Evolutionary conservation across 1,140 invertebrate species (phyloP).

Genomic region (Zaprionus capensis): DNA sequence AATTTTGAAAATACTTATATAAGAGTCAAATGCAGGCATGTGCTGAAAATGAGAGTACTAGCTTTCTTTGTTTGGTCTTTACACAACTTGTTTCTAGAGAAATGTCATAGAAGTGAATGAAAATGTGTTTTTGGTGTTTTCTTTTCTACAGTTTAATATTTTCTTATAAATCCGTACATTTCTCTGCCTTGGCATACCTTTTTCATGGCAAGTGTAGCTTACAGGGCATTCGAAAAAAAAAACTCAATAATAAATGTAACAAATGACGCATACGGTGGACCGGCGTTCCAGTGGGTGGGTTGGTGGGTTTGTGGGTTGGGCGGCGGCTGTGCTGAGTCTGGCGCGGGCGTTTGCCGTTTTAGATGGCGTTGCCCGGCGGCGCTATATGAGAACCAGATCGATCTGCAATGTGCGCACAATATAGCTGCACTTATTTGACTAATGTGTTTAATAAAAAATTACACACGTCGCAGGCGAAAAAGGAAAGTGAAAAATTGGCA

Average conservation of each 20-base stretch:
- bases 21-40: background rate
- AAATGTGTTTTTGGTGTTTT: background rate
- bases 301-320: background rate
- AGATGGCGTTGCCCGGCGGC: constrained; percentile 71
- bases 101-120: too few species aligned
- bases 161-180: background rate
- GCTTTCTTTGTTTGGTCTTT: background rate
- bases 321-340: constrained; percentile 31
- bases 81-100: too few species aligned
- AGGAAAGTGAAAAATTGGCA: constrained; percentile 78
- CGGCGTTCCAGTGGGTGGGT: constrained; percentile 7
- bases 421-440: constrained; percentile 76
- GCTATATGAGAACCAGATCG: constrained; percentile 68
- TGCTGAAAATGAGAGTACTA: background rate
- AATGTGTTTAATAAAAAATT: constrained; percentile 83
- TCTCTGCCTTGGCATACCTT: background rate
- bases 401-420: constrained; percentile 15
- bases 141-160: background rate
- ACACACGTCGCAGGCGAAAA: constrained; percentile 60
- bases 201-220: background rate
- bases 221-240: constrained; percentile 36
- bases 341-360: constrained; percentile 72
- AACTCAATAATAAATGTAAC: constrained; percentile 77
- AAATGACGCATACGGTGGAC: constrained; percentile 72
- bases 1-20: too few species aligned